These are phyloP conservation scores for Botrylloides violaceus DNA, from an alignment of 23 tunicate genomes.

Conservation along the genomic window DNA sequence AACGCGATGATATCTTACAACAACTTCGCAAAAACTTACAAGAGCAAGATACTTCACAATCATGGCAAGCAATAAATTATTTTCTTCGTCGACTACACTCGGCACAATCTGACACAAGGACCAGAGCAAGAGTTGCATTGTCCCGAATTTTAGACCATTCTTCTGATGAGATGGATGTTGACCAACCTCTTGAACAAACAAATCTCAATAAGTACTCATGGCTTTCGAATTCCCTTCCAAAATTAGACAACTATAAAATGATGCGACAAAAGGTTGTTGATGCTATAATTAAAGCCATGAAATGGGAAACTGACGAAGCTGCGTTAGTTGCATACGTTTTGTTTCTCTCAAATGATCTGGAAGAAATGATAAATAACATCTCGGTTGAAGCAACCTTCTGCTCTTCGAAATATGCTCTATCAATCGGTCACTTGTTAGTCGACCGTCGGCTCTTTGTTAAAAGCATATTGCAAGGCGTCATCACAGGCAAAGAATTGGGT, in stretches of 20 bases:
- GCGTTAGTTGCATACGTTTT: constrained; percentile 47
- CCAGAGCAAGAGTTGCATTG: constrained; percentile 36
- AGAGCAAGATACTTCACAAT: not conserved
- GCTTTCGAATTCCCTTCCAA: not conserved
- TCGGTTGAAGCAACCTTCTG: constrained; percentile 21
- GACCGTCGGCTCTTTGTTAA: constrained; percentile 29
- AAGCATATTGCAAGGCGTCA: not conserved
- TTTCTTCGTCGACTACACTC: constrained; percentile 60
- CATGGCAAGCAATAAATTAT: constrained; percentile 48
- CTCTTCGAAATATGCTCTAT: constrained; percentile 22
- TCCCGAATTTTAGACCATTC: constrained; percentile 27
- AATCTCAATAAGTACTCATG: not conserved
- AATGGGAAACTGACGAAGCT: constrained; percentile 42
- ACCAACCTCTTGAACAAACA: not conserved
- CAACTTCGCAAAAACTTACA: constrained; percentile 4
- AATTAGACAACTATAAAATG: constrained; percentile 1
- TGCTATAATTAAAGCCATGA: constrained; percentile 36
- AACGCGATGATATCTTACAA: constrained; percentile 9
- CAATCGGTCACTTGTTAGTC: constrained; percentile 33
- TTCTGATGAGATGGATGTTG: constrained; percentile 3
- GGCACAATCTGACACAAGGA: constrained; percentile 38
- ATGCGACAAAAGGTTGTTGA: constrained; percentile 43
- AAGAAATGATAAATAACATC: not conserved
- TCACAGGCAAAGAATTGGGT: not conserved
- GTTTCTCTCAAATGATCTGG: constrained; percentile 50